These are phyloP conservation scores for Habropoda laboriosa DNA, from an alignment of 1,140 invertebrate species.

Conservation along the genomic window DNA sequence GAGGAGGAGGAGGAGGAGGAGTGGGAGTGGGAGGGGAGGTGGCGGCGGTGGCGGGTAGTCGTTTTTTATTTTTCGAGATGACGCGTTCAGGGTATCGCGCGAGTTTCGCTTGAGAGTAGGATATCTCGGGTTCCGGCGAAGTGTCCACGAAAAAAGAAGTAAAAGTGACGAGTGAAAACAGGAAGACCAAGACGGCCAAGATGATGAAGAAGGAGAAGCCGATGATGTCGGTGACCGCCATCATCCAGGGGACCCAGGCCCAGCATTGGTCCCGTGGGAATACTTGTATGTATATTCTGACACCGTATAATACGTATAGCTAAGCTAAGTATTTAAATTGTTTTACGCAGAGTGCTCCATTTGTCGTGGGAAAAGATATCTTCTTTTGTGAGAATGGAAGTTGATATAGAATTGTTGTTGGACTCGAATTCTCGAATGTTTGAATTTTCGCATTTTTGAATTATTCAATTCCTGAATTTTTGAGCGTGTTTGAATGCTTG, in stretches of 20 bases:
- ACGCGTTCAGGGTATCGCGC: constrained; percentile 39
- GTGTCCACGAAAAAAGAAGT: constrained; percentile 12
- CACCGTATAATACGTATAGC: neutral
- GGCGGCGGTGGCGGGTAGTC: neutral
- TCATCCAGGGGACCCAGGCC: constrained; percentile 86
- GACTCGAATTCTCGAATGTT: too few species aligned
- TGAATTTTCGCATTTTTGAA: too few species aligned
- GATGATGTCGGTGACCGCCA: constrained; percentile 91
- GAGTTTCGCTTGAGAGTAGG: constrained; percentile 30
- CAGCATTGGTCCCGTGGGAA: constrained; percentile 84
- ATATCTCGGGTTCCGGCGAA: neutral
- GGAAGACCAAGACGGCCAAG: constrained; percentile 61
- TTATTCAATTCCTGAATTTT: too few species aligned
- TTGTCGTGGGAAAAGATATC: neutral
- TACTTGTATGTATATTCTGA: constrained; percentile 74
- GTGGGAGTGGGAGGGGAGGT: neutral
- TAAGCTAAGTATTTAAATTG: too few species aligned
- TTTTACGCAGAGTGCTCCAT: neutral
- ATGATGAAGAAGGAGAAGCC: constrained; percentile 93
- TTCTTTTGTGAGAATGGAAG: neutral
- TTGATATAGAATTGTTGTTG: too few species aligned
- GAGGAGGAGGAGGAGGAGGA: neutral
- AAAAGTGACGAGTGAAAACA: constrained; percentile 63
- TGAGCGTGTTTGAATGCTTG: too few species aligned
- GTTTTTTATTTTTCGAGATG: constrained; percentile 44